phyloP scores from a whole-genome alignment of 2,888 invertebrate genomes.

The Hofmannophila pseudospretella region DNA sequence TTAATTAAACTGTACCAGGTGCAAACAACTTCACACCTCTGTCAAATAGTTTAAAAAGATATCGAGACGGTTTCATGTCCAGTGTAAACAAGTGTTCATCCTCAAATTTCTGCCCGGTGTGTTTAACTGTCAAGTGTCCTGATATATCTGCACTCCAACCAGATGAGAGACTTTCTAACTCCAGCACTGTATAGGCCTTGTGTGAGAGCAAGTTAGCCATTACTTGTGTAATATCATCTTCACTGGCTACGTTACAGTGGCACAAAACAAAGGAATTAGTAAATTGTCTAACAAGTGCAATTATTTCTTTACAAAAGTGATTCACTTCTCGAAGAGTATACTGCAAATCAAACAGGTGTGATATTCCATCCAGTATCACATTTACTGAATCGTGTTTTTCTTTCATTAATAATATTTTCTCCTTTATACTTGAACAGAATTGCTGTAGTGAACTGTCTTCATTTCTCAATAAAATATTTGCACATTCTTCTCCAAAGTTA shows the following conservation, averaged over 20 bases:
- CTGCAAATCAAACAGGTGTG: conserved; percentile 83
- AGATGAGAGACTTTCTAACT: conserved; percentile 82
- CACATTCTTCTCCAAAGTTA: conserved; percentile 44
- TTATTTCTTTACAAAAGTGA: conserved; percentile 64
- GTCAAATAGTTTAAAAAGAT: conserved; percentile 85
- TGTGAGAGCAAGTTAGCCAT: conserved; percentile 80
- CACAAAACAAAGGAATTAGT: conserved; percentile 63
- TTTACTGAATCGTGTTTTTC: conserved; percentile 60
- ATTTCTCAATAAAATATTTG: conserved; percentile 32
- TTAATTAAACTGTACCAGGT: conserved; percentile 75
- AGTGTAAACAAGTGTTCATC: conserved; percentile 39
- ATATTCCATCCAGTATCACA: conserved; percentile 84
- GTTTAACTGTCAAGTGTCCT: conserved; percentile 80
- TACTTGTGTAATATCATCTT: conserved; percentile 75
- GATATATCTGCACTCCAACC: conserved; percentile 86
- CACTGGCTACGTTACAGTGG: conserved; percentile 78
- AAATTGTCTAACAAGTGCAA: conserved; percentile 43
- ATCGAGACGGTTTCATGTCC: conserved; percentile 48
- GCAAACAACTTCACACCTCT: conserved; percentile 85
- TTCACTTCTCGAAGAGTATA: conserved; percentile 71
- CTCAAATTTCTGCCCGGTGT: conserved; percentile 51
- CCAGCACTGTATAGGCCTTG: conserved; percentile 79
- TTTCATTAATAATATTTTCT: conserved; percentile 47
- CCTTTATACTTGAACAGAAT: conserved; percentile 55
- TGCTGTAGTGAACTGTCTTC: conserved; percentile 47